Conservation (phyloP, 2,888 invertebrate species). For the Gortyna flavago region DNA sequence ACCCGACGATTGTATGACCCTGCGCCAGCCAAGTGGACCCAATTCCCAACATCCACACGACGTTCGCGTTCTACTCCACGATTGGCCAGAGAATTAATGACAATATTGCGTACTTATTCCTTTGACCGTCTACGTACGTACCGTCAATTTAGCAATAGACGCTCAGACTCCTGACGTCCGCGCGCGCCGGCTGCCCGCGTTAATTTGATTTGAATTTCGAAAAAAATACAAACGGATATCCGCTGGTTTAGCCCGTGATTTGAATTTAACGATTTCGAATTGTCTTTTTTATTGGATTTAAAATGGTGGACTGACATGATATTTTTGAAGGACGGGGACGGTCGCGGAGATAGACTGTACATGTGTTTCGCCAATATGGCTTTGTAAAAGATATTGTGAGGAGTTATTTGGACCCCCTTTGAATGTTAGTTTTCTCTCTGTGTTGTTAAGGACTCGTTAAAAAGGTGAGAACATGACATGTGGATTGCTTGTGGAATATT, state of each 20-base stretch:
- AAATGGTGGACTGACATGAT: constrained; percentile 82
- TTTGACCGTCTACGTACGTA: constrained; percentile 80
- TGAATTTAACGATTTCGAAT: constrained; percentile 24
- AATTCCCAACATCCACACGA: constrained; percentile 82
- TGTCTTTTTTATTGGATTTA: constrained; percentile 31
- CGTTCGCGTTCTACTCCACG: constrained; percentile 70
- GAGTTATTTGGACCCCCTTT: constrained; percentile 70
- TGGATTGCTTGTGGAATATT: constrained; percentile 47
- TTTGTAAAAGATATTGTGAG: constrained; percentile 68
- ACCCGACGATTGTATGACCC: constrained; percentile 83
- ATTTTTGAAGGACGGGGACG: constrained; percentile 77
- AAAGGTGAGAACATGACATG: constrained; percentile 76
- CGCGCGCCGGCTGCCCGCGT: constrained; percentile 52
- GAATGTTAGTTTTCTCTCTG: constrained; percentile 57
- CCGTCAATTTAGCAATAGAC: constrained; percentile 85
- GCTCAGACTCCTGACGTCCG: constrained; percentile 65
- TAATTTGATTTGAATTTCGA: constrained; percentile 68
- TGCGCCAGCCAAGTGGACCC: constrained; percentile 84
- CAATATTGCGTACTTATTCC: constrained; percentile 85
- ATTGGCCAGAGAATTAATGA: constrained; percentile 87
- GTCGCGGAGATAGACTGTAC: constrained; percentile 71
- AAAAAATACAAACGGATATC: constrained; percentile 54
- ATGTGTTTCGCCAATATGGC: constrained; percentile 88
- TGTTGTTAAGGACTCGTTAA: constrained; percentile 74
- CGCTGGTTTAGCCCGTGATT: constrained; percentile 43